A percentile compares a stretch with the other conserved stretches of the same genome.
phyloP scores from a whole-genome alignment of 2,888 invertebrate species.

The Microplitis deprimator region DNA sequence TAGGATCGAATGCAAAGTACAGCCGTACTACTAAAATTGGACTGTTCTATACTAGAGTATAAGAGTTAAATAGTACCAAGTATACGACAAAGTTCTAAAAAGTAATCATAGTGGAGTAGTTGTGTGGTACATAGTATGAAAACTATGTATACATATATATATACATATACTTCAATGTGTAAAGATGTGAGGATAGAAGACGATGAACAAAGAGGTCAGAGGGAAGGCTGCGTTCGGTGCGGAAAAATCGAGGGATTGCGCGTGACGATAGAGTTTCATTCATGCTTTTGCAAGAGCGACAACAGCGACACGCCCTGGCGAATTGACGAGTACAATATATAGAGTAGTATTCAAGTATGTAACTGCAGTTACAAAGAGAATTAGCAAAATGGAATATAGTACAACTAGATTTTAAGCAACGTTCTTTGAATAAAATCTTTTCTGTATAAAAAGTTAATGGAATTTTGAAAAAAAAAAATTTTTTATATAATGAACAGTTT shows the following conservation, averaged over 20 bases:
- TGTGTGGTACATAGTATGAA: not conserved
- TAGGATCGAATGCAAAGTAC: too few relatives aligned
- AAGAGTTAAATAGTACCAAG: not conserved
- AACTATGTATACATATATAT: not conserved
- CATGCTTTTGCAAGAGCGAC: conserved; percentile 61
- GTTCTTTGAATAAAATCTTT: not conserved
- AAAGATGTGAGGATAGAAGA: not conserved
- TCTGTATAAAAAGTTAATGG: too few relatives aligned
- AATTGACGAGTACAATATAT: conserved; percentile 36
- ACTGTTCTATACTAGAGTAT: too few relatives aligned
- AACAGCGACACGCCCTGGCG: conserved; percentile 53
- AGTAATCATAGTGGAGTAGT: not conserved
- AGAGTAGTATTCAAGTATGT: not conserved
- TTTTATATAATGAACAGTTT: too few relatives aligned
- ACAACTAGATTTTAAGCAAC: not conserved
- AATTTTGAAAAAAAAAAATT: too few relatives aligned
- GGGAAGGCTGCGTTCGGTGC: conserved; percentile 21
- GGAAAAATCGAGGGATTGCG: conserved; percentile 45
- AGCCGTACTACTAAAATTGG: too few relatives aligned
- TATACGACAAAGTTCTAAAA: not conserved
- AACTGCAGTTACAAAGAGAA: conserved; percentile 28
- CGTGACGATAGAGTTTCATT: conserved; percentile 60
- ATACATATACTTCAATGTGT: not conserved
- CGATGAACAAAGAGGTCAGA: not conserved
- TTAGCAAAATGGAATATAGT: not conserved